These are phyloP conservation scores for Cerceris rybyensis DNA, from an alignment of 2,888 invertebrate species.

Conservation along the genomic window DNA sequence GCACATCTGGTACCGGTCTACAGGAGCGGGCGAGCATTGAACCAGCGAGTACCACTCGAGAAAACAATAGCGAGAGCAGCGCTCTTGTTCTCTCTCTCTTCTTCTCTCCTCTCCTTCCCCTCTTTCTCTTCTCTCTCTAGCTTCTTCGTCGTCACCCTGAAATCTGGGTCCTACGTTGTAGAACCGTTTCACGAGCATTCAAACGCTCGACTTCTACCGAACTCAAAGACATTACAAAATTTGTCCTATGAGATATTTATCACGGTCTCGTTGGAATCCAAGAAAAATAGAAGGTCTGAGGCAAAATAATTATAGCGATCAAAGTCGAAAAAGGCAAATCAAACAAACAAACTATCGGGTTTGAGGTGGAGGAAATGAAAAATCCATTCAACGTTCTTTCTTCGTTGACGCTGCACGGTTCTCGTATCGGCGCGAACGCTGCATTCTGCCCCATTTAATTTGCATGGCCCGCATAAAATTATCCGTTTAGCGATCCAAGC, in stretches of 20 bases:
- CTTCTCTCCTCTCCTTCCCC: conserved; percentile 48
- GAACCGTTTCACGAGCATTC: conserved; percentile 33
- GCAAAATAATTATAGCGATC: background rate
- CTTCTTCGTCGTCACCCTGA: conserved; percentile 76
- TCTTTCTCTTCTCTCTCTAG: conserved; percentile 46
- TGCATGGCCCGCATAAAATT: conserved; percentile 55
- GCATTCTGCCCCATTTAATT: conserved; percentile 46
- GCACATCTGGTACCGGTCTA: conserved; percentile 79
- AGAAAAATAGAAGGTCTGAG: too few species aligned
- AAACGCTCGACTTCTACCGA: conserved; percentile 33
- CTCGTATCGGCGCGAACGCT: conserved; percentile 7
- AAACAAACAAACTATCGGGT: too few species aligned
- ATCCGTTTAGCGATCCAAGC: conserved; percentile 60
- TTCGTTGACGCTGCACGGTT: background rate
- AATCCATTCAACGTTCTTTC: too few species aligned
- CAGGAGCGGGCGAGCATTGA: conserved; percentile 76
- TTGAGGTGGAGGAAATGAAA: too few species aligned
- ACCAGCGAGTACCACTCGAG: conserved; percentile 81
- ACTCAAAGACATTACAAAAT: too few species aligned
- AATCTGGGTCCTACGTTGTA: conserved; percentile 72
- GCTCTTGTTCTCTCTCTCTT: conserved; percentile 69
- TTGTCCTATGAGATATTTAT: too few species aligned
- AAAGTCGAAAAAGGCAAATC: background rate
- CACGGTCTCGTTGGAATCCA: too few species aligned
- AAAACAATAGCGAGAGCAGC: conserved; percentile 81